Evolutionary conservation across 2,888 invertebrate genomes (phyloP), one percentile per base, ranked within the genome.

Genomic region (Tyria jacobaeae): DNA sequence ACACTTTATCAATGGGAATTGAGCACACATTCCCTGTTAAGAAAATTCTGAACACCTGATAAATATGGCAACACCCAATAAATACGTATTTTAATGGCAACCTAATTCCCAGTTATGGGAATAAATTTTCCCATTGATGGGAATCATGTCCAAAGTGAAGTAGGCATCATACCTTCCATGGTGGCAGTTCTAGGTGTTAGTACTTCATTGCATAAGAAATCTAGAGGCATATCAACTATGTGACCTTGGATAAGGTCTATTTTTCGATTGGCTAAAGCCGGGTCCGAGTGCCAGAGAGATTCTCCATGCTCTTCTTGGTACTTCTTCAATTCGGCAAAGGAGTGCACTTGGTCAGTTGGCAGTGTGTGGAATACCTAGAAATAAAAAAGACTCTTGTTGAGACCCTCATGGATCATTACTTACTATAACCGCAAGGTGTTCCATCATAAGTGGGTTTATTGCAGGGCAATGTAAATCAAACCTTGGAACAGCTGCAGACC

Each of bases 151-250:
- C 99, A 99, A 24, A 99, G 94, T 1, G 97, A 95, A 35, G 97
- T 97, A 3, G 99, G 99, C 95, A 99, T 96, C 81, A 99, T 96
- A 53, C 98, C 98, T 88, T 99, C 99, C 87, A 97, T 97, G 24
- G 97, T 96, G 17, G 96, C 96, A 47, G 96, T 95, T 57, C 96
- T 96, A 9, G 99, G 99, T 21, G 97, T 97, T 49, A 99, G 94
- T 49, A 95, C 95, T 91, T 99, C 99, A 73, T 97, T 96, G 80
- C 95, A 95, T n/a, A 99, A 95, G 91, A 99, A 99, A 64, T 97
- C 95, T 57, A 98, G 89, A 0, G 99, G 99, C 85, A 99, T 94
- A 74, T 98, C 95, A 0, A 99, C 99, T 62, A 99, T 85, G 87
- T 97, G 95, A 1, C 99, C 99, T 95, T 97, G 91, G 63, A 98